Base-by-base conservation (phyloP, 2,113 vertebrate genomes). In the Clarias gariepinus region DNA sequence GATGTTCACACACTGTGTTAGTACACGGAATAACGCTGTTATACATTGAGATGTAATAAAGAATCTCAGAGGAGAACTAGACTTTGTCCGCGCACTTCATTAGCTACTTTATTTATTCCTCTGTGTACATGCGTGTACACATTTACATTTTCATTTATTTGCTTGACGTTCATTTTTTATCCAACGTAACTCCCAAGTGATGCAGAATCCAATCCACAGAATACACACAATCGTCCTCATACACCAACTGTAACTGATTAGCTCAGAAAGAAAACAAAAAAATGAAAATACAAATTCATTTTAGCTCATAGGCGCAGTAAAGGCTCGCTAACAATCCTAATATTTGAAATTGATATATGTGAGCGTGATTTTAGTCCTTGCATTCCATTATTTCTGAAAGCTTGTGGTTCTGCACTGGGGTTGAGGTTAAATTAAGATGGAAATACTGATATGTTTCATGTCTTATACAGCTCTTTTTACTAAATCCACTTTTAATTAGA, bases 401-500 rank as follows among this genome's bases (percentile, higher is more conserved):
- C 16, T 4, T 58, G 57, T 16, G 57, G 57, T 16, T 58, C 18
- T 58, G 18, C 18, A 19, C 15, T 58, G 57, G 19, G 18, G 13
- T 47, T 47, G 47, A 47, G 47, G 47, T 8, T 47, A 47, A 61
- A 64, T 13, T n/a, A 7, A 30, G 30, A 69, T 41, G 33, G 19
- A 73, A 73, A 41, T 41, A 36, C 19, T 41, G 8, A 41, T 11
- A 30, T 41, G 47, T 74, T 15, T 1, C 41, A 16, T 21, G n/a
- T 11, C 53, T 30, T 9, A 6, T 53, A 53, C 5, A 8, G 8
- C 9, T 28, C 53, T 23, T 21, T 10, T n/a, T 30, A 79, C 21
- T 68, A 52, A 68, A 73, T 84, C 64, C 55, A 36, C 61, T 11
- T 81, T 84, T 82, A 58, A 85, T 68, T 77, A 12, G 63, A 28